Base-by-base conservation (phyloP, 2,797 vertebrate species). In the Spheniscus humboldti region DNA sequence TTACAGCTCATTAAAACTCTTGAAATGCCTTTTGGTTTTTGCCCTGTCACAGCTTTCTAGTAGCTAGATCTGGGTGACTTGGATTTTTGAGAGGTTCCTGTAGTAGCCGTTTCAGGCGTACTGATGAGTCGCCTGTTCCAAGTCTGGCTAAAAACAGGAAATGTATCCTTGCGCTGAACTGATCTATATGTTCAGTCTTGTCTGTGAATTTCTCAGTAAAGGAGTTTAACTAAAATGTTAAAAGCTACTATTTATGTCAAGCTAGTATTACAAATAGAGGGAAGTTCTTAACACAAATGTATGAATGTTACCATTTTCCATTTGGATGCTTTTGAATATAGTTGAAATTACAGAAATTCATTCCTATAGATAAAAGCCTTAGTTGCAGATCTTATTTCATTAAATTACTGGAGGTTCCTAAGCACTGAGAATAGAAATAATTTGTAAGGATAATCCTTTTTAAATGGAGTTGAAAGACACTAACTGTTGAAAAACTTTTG, bases 151-250 rank as follows among this genome's bases (percentile, higher is more conserved):
- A 57, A 37, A 72, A 3, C 22, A 31, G 27, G 8, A 23, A 78
- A 7, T 19, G 2, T 43, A 13, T 50, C 8, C 5, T n/a, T 53
- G 13, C 55, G 17, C 7, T 59, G 14, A 62, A 24, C 10, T 63
- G 41, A 41, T 8, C 2, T 0, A 9, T 0, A 1, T 5, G 3
- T 62, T 73, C 10, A 37, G 22, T 76, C 9, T n/a, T 4, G 4
- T 24, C 27, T 53, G 22, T 53, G 47, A 50, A 33, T 48, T 59
- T 52, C 6, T 41, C 25, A 2, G 3, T 45, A 33, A 33, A 35
- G 18, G 41, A 41, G 7, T 24, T 41, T 41, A 41, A 41, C 41
- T 41, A 41, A 41, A 41, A 41, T 41, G 14, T 41, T 41, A 41
- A 41, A 41, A 41, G 41, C 41, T 41, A 41, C 41, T 41, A 15